Evolutionary conservation across 2,113 vertebrate species (phyloP).

Genomic region (Agapornis roseicollis): DNA sequence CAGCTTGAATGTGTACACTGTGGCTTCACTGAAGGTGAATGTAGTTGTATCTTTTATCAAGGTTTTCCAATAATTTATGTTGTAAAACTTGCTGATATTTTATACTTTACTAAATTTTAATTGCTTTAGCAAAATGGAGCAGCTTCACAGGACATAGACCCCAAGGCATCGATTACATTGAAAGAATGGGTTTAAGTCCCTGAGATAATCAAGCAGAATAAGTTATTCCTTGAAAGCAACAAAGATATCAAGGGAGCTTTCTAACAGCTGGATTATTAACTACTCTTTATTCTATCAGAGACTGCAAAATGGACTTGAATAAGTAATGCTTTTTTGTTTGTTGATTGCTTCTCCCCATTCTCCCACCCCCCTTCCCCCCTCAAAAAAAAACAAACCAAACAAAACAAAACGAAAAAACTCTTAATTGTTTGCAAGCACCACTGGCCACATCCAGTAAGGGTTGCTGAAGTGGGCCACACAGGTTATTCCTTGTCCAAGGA

Average conservation of each 20-base stretch:
- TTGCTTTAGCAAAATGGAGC: conserved; percentile 33
- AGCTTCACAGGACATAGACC: conserved; percentile 35
- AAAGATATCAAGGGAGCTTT: neutral
- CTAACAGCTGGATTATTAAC: neutral
- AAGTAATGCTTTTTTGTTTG: neutral
- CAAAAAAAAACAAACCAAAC: no score
- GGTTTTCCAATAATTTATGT: neutral
- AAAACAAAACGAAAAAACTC: no score
- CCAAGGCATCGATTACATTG: conserved; percentile 1
- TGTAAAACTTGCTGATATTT: neutral
- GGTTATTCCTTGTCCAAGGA: neutral
- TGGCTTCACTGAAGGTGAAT: neutral
- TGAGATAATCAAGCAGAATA: conserved; percentile 2
- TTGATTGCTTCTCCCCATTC: neutral
- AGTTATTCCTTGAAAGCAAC: neutral
- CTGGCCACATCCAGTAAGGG: neutral
- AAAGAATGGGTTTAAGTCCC: neutral
- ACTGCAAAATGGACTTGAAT: neutral
- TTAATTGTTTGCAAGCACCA: neutral
- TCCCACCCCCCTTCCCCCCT: neutral
- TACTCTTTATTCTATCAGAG: neutral
- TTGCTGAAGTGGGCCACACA: neutral
- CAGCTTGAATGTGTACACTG: neutral
- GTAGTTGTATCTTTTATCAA: neutral
- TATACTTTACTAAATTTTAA: conserved; percentile 9